Conservation (phyloP, 2,888 invertebrate genomes). For the Cyaniris semiargus region DNA sequence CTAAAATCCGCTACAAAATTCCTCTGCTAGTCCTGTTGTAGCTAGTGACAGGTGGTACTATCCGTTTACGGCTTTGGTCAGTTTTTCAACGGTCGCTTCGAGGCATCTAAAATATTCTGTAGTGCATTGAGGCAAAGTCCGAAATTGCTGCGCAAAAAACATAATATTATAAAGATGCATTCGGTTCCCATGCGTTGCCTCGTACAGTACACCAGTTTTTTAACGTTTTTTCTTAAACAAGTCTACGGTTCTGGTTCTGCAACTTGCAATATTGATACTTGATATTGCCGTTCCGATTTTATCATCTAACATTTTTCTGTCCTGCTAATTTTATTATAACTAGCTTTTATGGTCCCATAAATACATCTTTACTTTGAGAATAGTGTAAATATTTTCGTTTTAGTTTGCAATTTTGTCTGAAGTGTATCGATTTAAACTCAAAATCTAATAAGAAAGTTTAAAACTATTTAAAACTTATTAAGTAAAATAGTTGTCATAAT, state of each 20-base stretch:
- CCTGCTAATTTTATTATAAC: slow-evolving; percentile 37
- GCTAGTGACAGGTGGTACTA: slow-evolving; percentile 67
- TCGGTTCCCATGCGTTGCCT: slow-evolving; percentile 73
- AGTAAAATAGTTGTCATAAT: no score
- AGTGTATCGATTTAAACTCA: no score
- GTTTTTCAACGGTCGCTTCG: slow-evolving; percentile 49
- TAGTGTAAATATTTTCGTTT: background rate
- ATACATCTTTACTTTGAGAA: background rate
- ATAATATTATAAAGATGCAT: slow-evolving; percentile 57
- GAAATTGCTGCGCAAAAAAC: slow-evolving; percentile 50
- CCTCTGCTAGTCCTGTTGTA: slow-evolving; percentile 53
- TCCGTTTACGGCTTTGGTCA: slow-evolving; percentile 63
- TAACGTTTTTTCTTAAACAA: slow-evolving; percentile 67
- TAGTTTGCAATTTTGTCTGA: background rate
- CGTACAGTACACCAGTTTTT: slow-evolving; percentile 60
- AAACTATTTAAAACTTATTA: no score
- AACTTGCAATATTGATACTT: slow-evolving; percentile 68
- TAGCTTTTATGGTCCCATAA: slow-evolving; percentile 30
- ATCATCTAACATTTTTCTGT: slow-evolving; percentile 48
- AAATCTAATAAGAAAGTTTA: no score
- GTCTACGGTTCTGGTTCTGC: slow-evolving; percentile 79
- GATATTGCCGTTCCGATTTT: slow-evolving; percentile 63
- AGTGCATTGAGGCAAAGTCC: slow-evolving; percentile 53
- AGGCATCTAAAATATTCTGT: slow-evolving; percentile 53
- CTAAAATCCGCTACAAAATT: slow-evolving; percentile 35